Percentiles rank a stretch among this genome's conserved stretches.
Evolutionary conservation across 2,113 vertebrate genomes (phyloP).

Genomic region (Coregonus clupeaformis): DNA sequence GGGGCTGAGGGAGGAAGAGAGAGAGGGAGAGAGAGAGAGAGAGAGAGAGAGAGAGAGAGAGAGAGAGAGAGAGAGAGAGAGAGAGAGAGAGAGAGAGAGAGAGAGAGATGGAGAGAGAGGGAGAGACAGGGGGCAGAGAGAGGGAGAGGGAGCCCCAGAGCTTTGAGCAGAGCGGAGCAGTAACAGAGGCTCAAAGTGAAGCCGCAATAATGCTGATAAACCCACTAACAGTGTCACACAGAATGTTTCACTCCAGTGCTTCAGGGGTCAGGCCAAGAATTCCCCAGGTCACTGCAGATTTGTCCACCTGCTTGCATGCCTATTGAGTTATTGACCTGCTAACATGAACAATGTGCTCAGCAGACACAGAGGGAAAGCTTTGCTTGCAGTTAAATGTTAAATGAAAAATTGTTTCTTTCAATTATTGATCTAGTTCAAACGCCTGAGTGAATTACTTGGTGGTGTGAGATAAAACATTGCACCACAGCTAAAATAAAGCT

Average conservation of each 20-base stretch:
- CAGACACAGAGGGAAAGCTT: conserved; percentile 48
- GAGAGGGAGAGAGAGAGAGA: too few species aligned
- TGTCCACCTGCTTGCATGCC: conserved; percentile 77
- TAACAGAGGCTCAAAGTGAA: too few species aligned
- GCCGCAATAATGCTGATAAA: too few species aligned
- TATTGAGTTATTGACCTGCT: conserved; percentile 69
- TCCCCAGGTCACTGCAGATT: conserved; percentile 71
- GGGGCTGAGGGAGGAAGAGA: neutral
- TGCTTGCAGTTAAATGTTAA: conserved; percentile 22
- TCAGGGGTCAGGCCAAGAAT: conserved; percentile 78
- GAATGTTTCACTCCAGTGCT: conserved; percentile 71
- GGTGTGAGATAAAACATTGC: conserved; percentile 42
- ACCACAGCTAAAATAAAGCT: conserved; percentile 12
- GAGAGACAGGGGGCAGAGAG: too few species aligned
- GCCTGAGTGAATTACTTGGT: conserved; percentile 24
- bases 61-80: too few species aligned
- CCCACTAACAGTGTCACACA: conserved; percentile 67
- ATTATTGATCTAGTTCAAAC: conserved; percentile 28
- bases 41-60: too few species aligned
- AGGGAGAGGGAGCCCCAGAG: too few species aligned
- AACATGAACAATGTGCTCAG: conserved; percentile 69
- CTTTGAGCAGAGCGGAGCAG: conserved; percentile 17
- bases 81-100: too few species aligned
- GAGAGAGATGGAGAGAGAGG: too few species aligned
- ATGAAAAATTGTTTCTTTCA: neutral